Evolutionary conservation across 2,797 vertebrate genomes (phyloP), one percentile per base, ranked within the genome.

Genomic region (Spheniscus humboldti): DNA sequence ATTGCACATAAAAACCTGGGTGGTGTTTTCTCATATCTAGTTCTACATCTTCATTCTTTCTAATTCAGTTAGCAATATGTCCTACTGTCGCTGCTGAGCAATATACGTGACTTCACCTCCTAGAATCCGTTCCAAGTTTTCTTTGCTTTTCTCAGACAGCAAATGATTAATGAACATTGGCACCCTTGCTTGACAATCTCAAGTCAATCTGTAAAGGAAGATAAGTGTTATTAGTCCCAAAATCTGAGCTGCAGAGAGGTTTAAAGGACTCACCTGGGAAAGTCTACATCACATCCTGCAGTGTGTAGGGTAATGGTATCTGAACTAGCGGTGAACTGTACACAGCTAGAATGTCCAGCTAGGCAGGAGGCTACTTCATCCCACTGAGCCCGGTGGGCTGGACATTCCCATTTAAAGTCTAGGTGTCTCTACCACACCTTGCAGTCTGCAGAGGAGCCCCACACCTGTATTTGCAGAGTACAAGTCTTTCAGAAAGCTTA

Each of bases 31-130:
- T 78, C n/a, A 47, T 73, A 92, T 84, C 60, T 72, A 39, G 23
- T 94, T 94, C 78, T 88, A 88, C 33, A 80, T 88, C 72, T 92
- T 87, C 39, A 67, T 81, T 95, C 48, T 76, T 94, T 80, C 60
- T 94, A 94, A 86, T 88, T 91, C 78, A 75, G 55, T 93, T 94
- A 90, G 33, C 62, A 86, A 5, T 57, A 84, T 35, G 43, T 88
- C 78, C 39, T 90, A 7, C 17, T 75, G 60, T 94, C 2, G 1
- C 60, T 60, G 30, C 71, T 92, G 43, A 73, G 55, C 31, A 69
- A 50, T 33, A 47, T 48, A 92, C 55, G 73, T 71, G 55, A 63
- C 55, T 92, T 91, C 33, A 85, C 25, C 27, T 85, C 60, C 47
- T 67, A 66, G 28, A 86, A 79, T 67, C 2, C 3, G 79, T 90